These are phyloP conservation scores for Listronotus oregonensis DNA, from an alignment of 1,140 invertebrate species.

Conservation along the genomic window DNA sequence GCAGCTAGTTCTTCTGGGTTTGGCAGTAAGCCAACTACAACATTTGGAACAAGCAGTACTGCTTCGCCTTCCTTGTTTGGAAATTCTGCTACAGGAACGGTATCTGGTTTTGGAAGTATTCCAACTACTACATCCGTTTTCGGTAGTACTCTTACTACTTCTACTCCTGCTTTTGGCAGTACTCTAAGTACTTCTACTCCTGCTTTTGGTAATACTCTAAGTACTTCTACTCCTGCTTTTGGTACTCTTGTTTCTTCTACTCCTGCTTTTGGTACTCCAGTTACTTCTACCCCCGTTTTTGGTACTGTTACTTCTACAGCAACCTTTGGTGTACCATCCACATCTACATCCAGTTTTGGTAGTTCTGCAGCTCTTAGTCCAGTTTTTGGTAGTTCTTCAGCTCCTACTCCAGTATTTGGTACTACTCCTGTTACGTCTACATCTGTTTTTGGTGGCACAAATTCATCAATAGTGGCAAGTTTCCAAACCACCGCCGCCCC, in stretches of 20 bases:
- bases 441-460: not conserved
- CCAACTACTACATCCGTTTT: constrained; percentile 3
- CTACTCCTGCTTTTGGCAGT: constrained; percentile 1
- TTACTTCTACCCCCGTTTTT: not conserved
- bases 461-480: not conserved
- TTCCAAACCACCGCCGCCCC: not conserved
- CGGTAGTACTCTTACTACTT: not conserved
- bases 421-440: not conserved
- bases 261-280: not conserved
- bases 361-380: constrained; percentile 5
- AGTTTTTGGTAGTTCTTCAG: constrained; percentile 13
- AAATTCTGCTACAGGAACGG: not conserved
- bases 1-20: no score
- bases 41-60: not conserved
- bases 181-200: not conserved
- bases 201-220: not conserved
- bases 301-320: not conserved
- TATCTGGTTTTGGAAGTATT: constrained; percentile 10
- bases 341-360: not conserved
- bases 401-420: constrained; percentile 7
- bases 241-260: not conserved
- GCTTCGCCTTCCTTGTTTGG: not conserved
- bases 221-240: not conserved
- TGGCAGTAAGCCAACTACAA: no score
- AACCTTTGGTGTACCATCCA: not conserved